A percentile compares a stretch with the other conserved stretches of the same genome.
Conservation (phyloP, 2,797 vertebrate species). For the Crenuchus spilurus region DNA sequence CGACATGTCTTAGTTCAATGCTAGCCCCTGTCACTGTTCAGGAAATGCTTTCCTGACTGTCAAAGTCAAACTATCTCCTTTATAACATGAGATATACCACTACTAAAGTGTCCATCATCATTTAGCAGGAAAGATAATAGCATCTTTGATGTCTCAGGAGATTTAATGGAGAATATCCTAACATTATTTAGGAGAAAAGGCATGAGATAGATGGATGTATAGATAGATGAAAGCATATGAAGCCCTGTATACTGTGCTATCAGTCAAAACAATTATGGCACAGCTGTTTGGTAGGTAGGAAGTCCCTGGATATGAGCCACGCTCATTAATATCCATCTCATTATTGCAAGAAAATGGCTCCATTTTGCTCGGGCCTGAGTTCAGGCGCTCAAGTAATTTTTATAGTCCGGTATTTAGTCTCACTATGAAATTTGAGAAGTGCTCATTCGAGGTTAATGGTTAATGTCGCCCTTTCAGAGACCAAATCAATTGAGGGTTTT, state of each 20-base stretch:
- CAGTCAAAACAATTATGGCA: conserved; percentile 51
- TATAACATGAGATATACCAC: no score
- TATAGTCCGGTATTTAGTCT: conserved; percentile 33
- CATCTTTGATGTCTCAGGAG: no score
- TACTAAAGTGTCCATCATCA: no score
- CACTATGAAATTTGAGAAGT: conserved; percentile 34
- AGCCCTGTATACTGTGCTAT: conserved; percentile 38
- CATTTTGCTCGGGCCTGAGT: conserved; percentile 31
- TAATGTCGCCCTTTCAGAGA: conserved; percentile 30
- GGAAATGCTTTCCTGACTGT: no score
- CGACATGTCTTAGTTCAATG: no score
- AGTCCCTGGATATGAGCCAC: conserved; percentile 47
- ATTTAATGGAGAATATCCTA: no score
- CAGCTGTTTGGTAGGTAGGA: conserved; percentile 55
- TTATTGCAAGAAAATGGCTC: conserved; percentile 47
- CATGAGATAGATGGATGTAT: no score
- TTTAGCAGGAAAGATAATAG: no score
- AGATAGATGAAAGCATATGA: background rate
- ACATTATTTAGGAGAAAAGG: no score
- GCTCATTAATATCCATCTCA: conserved; percentile 58
- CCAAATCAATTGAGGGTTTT: conserved; percentile 27
- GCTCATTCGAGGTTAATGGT: conserved; percentile 31
- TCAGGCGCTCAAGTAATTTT: conserved; percentile 39
- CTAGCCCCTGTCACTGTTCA: no score
- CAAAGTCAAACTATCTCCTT: no score